Conservation (phyloP, 2,113 vertebrate species). For the Phrynosoma platyrhinos region DNA sequence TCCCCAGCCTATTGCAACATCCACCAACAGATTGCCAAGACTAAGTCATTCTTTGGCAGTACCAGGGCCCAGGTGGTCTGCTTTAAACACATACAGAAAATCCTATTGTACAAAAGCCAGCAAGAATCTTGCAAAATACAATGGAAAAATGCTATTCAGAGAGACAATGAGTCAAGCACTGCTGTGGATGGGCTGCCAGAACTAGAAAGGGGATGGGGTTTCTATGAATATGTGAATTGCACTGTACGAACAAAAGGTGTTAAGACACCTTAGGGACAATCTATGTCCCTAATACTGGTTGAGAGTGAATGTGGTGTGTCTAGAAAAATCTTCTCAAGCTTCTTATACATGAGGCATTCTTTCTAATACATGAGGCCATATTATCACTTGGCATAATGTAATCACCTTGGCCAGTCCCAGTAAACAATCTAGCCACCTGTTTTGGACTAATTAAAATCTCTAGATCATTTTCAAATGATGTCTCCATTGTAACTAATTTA, state of each 20-base stretch:
- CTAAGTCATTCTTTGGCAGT: constrained; percentile 10
- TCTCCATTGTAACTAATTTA: too few relatives aligned
- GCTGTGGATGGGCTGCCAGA: background rate
- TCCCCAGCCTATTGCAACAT: background rate
- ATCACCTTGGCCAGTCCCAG: too few relatives aligned
- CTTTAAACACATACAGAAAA: background rate
- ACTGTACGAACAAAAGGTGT: background rate
- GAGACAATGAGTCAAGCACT: background rate
- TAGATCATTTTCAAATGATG: background rate
- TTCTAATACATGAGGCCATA: background rate
- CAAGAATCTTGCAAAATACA: background rate
- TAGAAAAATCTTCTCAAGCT: background rate
- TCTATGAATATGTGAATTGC: background rate
- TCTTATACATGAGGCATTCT: background rate
- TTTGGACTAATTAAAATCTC: background rate
- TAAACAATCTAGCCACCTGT: too few relatives aligned
- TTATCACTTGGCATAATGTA: background rate
- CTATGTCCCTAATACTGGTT: background rate
- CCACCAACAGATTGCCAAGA: background rate
- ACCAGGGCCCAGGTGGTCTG: background rate
- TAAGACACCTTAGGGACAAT: background rate
- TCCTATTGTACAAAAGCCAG: background rate
- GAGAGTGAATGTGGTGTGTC: background rate
- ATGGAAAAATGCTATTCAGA: background rate
- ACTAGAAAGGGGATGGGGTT: background rate